Evolutionary conservation across 2,888 invertebrate species (phyloP), one percentile per base, ranked within the genome.

Genomic region (Pseudococcus longispinus): DNA sequence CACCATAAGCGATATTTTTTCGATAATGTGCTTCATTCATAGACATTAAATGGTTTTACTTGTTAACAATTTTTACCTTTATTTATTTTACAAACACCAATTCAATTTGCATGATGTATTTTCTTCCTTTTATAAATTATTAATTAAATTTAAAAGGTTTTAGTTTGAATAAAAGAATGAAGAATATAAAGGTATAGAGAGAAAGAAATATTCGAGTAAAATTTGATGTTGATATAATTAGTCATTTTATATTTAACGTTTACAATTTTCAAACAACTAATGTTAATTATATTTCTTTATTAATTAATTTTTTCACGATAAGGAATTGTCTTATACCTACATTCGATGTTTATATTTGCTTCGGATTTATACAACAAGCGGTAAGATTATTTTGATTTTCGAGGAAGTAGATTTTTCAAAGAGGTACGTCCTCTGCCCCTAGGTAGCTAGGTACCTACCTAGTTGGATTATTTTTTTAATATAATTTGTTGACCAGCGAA

Each of bases 91-190:
- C 60, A 60, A 60, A 60, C 20, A 60, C 20, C 23, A 60, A 60
- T 60, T 60, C 60, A 60, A 60, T 60, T 60, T 60, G 60, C 60
- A 60, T 23, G 23, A 60, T 60, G 23, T 23, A 60, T 60, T 60
- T 60, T 60, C 20, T 23, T 60, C 23, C 23, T 60, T 60, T 60
- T 8, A 60, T 60, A 60, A 60, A 60, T 60, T 60, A 60, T 60
- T 60, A 60, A 60, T 60, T 60, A 60, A 60, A 60, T 60, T 60
- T 60, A 23, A 60, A 60, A 60, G 60, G 60, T 60, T 60, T 60
- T 60, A 20, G 60, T 60, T 60, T 60, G 60, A 60, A 60, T 60
- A 60, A 60, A 60, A 23, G 60, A 60, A 60, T 60, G 60, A 60
- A 60, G 60, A 60, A 60, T 60, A 23, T 23, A 11, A 60, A 20